These are phyloP conservation scores for Eulemur albifrons DNA, from an alignment of 2,797 vertebrate species.

Conservation along the genomic window DNA sequence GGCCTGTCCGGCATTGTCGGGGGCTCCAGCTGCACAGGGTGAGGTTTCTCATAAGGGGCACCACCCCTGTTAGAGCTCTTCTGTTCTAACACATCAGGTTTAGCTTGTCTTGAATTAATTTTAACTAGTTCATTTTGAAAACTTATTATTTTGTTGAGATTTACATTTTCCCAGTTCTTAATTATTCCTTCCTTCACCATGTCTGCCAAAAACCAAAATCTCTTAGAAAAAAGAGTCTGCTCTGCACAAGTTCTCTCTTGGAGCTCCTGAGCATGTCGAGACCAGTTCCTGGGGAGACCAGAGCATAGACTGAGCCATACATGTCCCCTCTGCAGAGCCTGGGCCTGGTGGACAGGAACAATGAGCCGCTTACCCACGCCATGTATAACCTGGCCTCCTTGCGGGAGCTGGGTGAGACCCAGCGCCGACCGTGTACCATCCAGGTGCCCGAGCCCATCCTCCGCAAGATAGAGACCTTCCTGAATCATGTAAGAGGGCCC, in stretches of 20 bases:
- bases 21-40: background rate
- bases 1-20: background rate
- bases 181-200: background rate
- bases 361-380: conserved; percentile 93
- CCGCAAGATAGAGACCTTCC: conserved; percentile 89
- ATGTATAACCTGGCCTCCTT: conserved; percentile 92
- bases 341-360: conserved; percentile 91
- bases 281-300: background rate
- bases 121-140: background rate
- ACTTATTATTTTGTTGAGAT: background rate
- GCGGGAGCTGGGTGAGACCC: conserved; percentile 88
- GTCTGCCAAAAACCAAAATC: background rate
- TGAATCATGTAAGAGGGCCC: conserved; percentile 86
- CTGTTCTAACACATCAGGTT: fast-evolving
- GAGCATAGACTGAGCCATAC: background rate
- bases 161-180: background rate
- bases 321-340: conserved; percentile 87
- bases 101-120: background rate
- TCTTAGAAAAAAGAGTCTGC: background rate
- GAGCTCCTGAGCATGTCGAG: background rate
- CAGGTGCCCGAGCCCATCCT: conserved; percentile 89
- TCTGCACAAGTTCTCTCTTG: background rate
- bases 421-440: conserved; percentile 89
- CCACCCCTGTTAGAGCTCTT: fast-evolving
- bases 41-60: background rate